Base-by-base conservation (phyloP, 2,888 invertebrate genomes). In the Coelinius sp. region DNA sequence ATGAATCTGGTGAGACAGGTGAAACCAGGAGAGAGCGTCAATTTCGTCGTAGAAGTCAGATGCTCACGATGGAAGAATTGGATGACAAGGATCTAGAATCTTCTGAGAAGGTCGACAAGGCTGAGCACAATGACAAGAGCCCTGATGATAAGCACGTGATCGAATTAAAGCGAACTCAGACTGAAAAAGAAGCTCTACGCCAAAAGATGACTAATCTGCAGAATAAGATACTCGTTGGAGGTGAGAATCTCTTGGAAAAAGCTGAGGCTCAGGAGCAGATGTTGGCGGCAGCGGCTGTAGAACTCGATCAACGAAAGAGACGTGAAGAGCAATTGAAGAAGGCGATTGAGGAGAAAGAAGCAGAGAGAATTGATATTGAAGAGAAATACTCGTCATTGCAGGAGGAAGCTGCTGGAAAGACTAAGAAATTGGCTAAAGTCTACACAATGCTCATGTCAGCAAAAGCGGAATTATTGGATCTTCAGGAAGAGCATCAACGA, bases 181-280 rank as follows among this genome's bases (percentile, higher is more conserved):
- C 89, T 66, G 97, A 97, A 84, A 97, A 97, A 85, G 93, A 94
- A 75, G 93, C 93, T 65, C 86, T 98, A 4, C 91, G 94, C 72
- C 93, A 95, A 73, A 97, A 98, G 85, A 92, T 99, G 70, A 92
- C 93, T 75, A 94, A 94, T 6, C 91, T 99, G 64, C 97, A 99
- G 87, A 96, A 96, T 78, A 98, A 98, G 88, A 97, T 99, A 69
- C 91, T 99, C 22, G 96, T 99, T 0, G 99, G 99, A 0, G 99
- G 99, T 0, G 99, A 98, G 89, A 99, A 99, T 89, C 91, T 99
- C 6, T 90, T 99, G 75, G 99, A 99, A 86, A 98, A 98, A 86
- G 98, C 98, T 0, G 97, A 98, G 85, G 93, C 95, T 0, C 99
- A 99, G 87, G 94, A 97, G 70, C 91, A 93, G 73, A 90, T 99